phyloP scores from a whole-genome alignment of 2,888 invertebrate species.

The Rhamnusium bicolor region DNA sequence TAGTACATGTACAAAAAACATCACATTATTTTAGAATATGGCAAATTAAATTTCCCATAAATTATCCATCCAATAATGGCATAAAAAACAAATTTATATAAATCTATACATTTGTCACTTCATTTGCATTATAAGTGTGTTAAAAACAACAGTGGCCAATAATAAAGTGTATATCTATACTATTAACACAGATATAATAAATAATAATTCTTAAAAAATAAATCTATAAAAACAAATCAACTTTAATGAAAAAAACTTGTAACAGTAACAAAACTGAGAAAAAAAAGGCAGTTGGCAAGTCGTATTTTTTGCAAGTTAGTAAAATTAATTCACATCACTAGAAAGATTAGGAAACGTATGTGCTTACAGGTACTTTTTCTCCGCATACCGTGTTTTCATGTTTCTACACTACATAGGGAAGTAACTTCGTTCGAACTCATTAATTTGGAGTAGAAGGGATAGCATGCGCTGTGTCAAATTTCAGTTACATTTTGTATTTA shows the following conservation, averaged over 20 bases:
- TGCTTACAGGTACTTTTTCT: no score
- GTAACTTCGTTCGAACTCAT: no score
- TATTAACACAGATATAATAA: conserved; percentile 4
- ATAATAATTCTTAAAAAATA: conserved; percentile 6
- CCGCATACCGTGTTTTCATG: no score
- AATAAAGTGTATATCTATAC: not conserved
- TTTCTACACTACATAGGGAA: no score
- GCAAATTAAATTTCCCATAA: not conserved
- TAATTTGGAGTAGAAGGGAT: no score
- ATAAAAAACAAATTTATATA: not conserved
- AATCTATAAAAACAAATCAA: conserved; percentile 1
- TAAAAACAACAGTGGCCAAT: not conserved
- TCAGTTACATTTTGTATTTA: no score
- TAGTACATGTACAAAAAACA: not conserved
- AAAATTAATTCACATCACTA: no score
- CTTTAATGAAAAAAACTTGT: not conserved
- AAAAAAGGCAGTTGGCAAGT: conserved; percentile 1
- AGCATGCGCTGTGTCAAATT: no score
- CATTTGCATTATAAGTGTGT: not conserved
- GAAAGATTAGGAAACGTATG: no score
- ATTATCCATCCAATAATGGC: not conserved
- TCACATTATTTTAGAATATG: not conserved
- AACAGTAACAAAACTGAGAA: not conserved
- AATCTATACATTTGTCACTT: not conserved
- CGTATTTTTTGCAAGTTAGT: not conserved